Evolutionary conservation across 2,888 invertebrate genomes (phyloP).

Genomic region (Aleiodes leptofemur): DNA sequence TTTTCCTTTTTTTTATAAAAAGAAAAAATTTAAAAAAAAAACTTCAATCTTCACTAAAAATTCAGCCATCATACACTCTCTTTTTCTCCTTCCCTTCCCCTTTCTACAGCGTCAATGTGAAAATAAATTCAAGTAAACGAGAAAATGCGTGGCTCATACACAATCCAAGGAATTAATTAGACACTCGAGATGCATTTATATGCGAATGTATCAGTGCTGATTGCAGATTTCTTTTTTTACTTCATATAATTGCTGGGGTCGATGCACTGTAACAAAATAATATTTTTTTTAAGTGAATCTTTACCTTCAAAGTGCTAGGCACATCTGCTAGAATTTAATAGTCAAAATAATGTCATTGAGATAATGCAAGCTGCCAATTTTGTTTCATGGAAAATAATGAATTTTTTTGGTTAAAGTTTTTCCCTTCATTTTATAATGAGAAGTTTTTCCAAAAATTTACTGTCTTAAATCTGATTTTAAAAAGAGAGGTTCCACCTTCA

Average conservation of each 20-base stretch:
- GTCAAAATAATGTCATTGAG: no score
- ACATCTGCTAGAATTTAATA: no score
- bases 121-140: slow-evolving; percentile 21
- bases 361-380: no score
- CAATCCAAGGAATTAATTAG: slow-evolving; percentile 42
- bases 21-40: background rate
- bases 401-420: no score
- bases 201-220: slow-evolving; percentile 20
- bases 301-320: no score
- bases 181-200: slow-evolving; percentile 37
- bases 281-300: no score
- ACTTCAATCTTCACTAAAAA: slow-evolving; percentile 8
- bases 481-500: no score
- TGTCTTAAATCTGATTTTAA: no score
- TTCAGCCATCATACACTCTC: slow-evolving; percentile 18
- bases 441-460: no score
- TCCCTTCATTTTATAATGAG: no score
- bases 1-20: slow-evolving; percentile 7
- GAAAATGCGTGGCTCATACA: slow-evolving; percentile 28
- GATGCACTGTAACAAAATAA: background rate
- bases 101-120: slow-evolving; percentile 14
- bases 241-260: slow-evolving; percentile 29
- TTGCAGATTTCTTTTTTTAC: slow-evolving; percentile 30
- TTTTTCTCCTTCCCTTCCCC: slow-evolving; percentile 1
- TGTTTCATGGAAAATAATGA: no score